phyloP scores from a whole-genome alignment of 2,797 vertebrate species.

The Capromys pilorides region DNA sequence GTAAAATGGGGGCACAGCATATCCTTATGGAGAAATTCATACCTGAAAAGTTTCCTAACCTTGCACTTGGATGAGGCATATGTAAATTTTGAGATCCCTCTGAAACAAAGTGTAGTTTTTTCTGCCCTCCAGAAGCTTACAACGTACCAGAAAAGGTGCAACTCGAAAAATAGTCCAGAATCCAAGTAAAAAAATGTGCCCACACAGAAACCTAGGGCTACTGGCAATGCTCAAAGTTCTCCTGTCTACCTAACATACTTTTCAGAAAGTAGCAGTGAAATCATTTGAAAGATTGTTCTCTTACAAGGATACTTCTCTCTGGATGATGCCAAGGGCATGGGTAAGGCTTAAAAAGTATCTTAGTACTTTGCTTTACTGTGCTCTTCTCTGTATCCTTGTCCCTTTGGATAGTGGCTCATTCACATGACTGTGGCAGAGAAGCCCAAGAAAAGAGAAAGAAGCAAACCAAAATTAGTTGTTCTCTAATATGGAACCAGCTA shows the following conservation, averaged over 20 bases:
- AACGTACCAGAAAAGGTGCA: neutral
- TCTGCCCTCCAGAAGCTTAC: neutral
- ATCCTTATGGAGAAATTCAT: neutral
- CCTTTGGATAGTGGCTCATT: neutral
- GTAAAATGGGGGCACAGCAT: neutral
- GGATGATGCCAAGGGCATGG: neutral
- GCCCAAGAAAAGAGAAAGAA: neutral
- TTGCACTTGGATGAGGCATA: neutral
- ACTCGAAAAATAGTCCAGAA: conserved; percentile 7
- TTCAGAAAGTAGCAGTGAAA: conserved; percentile 24
- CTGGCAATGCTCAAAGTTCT: neutral
- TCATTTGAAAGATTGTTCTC: conserved; percentile 11
- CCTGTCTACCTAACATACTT: neutral
- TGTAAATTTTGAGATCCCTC: neutral
- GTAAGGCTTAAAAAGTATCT: conserved; percentile 13
- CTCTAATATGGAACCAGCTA: neutral
- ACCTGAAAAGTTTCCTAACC: neutral
- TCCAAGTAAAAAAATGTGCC: neutral
- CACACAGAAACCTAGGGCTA: neutral
- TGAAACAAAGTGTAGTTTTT: neutral
- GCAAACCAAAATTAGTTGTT: neutral
- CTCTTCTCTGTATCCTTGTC: neutral
- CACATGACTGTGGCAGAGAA: neutral
- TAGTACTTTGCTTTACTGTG: neutral
- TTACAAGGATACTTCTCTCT: neutral